Conservation (phyloP, 2,888 invertebrate genomes). For the Ceriagrion tenellum region DNA sequence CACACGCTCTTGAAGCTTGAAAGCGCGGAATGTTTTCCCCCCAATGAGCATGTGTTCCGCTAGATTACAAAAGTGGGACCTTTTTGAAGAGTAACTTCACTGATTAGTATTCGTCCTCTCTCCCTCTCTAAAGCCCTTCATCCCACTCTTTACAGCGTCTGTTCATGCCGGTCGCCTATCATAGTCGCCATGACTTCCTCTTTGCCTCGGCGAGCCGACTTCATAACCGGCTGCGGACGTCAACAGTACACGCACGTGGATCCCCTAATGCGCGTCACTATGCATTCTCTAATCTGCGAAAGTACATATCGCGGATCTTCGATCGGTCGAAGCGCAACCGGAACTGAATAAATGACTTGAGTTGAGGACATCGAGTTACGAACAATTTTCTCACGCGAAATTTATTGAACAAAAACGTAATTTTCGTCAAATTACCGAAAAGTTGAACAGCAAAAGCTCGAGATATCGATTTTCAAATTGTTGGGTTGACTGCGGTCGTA, state of each 20-base stretch:
- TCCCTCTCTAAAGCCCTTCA: neutral
- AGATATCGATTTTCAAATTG: no score
- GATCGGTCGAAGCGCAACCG: no score
- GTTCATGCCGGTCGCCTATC: neutral
- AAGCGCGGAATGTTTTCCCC: neutral
- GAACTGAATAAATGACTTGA: no score
- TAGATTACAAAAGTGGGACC: neutral
- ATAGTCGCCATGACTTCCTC: neutral
- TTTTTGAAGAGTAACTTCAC: neutral
- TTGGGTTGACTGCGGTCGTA: no score
- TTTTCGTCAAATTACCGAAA: no score
- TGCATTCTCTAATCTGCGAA: no score
- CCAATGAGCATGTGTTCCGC: neutral
- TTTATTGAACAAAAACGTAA: no score
- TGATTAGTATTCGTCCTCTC: neutral
- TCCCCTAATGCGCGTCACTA: neutral
- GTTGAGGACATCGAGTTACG: no score
- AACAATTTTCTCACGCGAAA: no score
- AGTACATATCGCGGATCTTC: no score
- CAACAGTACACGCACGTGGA: neutral
- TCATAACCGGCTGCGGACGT: conserved; percentile 1
- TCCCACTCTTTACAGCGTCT: neutral
- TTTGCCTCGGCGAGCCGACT: neutral
- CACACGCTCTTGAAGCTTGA: neutral
- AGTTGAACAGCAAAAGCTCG: no score